These are phyloP conservation scores for Periophthalmus modestus DNA, from an alignment of 2,113 vertebrate genomes.

Conservation along the genomic window DNA sequence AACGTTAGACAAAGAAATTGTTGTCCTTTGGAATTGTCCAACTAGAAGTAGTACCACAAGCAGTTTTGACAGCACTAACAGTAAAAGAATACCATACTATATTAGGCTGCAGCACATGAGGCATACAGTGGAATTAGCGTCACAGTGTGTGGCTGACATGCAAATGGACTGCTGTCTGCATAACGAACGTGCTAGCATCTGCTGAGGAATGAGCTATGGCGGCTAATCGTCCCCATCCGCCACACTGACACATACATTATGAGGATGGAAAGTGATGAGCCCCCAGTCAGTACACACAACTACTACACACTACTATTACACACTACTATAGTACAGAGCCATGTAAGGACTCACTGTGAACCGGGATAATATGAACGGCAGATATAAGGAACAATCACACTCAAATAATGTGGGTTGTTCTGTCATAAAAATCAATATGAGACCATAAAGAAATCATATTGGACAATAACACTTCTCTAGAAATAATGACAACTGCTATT, in stretches of 20 bases:
- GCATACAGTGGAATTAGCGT: slow-evolving; percentile 43
- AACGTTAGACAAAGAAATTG: neutral
- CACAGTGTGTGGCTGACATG: slow-evolving; percentile 42
- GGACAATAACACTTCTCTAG: slow-evolving; percentile 21
- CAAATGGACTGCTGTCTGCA: slow-evolving; percentile 41
- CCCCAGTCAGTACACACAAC: slow-evolving; percentile 41
- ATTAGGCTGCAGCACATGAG: neutral
- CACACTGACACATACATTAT: slow-evolving; percentile 61
- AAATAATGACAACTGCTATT: slow-evolving; percentile 19
- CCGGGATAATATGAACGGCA: slow-evolving; percentile 4
- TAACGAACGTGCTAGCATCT: slow-evolving; percentile 45
- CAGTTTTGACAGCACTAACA: neutral
- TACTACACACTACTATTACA: slow-evolving; percentile 36
- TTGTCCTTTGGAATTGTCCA: neutral
- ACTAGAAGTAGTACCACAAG: neutral
- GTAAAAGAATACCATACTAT: neutral
- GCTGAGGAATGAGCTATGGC: slow-evolving; percentile 54
- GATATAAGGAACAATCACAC: slow-evolving; percentile 37
- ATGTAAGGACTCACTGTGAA: slow-evolving; percentile 42
- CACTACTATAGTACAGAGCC: slow-evolving; percentile 33
- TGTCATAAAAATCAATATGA: slow-evolving; percentile 41
- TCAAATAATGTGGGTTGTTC: slow-evolving; percentile 38
- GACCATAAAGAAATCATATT: slow-evolving; percentile 27
- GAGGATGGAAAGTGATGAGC: slow-evolving; percentile 67
- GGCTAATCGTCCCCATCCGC: slow-evolving; percentile 63